These are phyloP conservation scores for Melangyna quadrimaculata DNA, from an alignment of 2,888 invertebrate species.

Conservation along the genomic window DNA sequence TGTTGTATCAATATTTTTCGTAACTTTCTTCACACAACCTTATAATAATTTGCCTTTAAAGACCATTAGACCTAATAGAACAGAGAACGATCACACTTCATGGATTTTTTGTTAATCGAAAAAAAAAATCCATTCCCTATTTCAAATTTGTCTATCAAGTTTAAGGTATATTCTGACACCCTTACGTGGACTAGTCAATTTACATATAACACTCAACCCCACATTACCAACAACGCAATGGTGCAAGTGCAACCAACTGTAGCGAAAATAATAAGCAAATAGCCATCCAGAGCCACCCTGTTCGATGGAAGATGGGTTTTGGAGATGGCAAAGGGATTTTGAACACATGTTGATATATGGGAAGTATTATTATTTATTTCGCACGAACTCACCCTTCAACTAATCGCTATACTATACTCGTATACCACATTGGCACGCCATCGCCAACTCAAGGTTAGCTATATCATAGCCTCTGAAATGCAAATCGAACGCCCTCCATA, in stretches of 20 bases:
- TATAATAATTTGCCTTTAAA: not conserved
- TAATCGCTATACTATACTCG: conserved; percentile 11
- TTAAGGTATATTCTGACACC: not conserved
- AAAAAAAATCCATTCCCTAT: conserved; percentile 16
- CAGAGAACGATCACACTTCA: not conserved
- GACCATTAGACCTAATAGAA: not conserved
- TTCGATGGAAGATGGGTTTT: not conserved
- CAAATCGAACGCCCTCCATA: conserved; percentile 56
- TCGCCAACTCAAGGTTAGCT: not conserved
- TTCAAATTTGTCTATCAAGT: conserved; percentile 35
- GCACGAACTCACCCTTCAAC: conserved; percentile 47
- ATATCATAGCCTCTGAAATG: conserved; percentile 31
- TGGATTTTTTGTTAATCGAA: not conserved
- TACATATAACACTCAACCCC: not conserved
- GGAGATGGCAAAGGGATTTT: conserved; percentile 27
- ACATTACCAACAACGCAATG: not conserved
- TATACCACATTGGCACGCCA: not conserved
- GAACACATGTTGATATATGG: conserved; percentile 66
- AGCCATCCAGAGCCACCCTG: conserved; percentile 19
- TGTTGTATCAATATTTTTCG: no score
- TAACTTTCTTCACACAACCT: no score
- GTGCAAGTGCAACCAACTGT: conserved; percentile 24
- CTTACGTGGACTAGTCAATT: conserved; percentile 26
- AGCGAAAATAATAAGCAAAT: conserved; percentile 56
- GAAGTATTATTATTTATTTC: conserved; percentile 69